Evolutionary conservation across 2,113 vertebrate species (phyloP).

Genomic region (Chelonoidis abingdonii): DNA sequence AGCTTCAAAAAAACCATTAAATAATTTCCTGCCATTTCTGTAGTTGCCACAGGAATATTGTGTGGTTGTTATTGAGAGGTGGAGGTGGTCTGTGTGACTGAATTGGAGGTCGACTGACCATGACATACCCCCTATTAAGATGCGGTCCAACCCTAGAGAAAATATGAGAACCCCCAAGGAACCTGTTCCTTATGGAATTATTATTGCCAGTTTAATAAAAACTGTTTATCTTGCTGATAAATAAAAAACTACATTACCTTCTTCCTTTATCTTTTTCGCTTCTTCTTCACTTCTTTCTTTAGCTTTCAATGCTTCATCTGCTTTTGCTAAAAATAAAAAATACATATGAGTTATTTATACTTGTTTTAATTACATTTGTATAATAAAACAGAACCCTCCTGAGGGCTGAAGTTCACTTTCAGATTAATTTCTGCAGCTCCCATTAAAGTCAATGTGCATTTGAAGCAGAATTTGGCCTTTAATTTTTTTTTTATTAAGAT

Average conservation of each 20-base stretch:
- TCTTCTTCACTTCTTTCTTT: constrained; percentile 94
- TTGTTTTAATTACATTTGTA: neutral
- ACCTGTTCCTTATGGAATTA: fast-evolving
- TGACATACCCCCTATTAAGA: fast-evolving
- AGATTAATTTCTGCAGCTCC: neutral
- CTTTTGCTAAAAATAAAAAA: constrained; percentile 87
- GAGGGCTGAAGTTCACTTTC: neutral
- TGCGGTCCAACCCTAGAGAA: neutral
- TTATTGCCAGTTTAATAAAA: fast-evolving
- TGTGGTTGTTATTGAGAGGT: fast-evolving
- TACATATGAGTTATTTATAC: neutral
- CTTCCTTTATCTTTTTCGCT: constrained; percentile 88
- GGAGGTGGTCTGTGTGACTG: neutral
- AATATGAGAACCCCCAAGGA: neutral
- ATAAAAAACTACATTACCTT: constrained; percentile 79
- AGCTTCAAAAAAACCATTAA: neutral
- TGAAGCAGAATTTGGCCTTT: neutral
- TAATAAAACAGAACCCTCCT: neutral
- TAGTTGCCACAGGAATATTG: neutral
- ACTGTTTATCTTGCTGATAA: neutral
- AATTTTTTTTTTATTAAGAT: fast-evolving
- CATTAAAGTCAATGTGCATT: fast-evolving
- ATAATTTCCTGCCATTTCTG: fast-evolving
- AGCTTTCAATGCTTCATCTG: constrained; percentile 92
- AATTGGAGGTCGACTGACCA: fast-evolving